Conservation (phyloP, 2,113 vertebrate species). For the Pardalotus punctatus region DNA sequence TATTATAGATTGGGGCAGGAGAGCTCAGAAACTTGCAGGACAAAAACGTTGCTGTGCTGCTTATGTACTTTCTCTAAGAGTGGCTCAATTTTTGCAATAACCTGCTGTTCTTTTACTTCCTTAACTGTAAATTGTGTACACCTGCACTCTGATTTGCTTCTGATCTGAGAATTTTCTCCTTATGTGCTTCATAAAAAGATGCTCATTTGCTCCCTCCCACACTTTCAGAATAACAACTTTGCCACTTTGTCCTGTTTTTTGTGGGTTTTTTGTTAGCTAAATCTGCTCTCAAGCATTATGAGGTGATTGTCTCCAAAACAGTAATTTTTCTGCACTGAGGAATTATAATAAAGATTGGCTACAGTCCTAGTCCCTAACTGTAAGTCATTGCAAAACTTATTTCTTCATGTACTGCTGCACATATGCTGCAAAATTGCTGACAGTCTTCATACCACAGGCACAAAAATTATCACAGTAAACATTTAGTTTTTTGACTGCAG, state of each 20-base stretch:
- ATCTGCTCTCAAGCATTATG: neutral
- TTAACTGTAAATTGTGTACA: neutral
- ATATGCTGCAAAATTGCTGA: neutral
- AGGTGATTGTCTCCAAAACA: neutral
- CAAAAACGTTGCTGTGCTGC: neutral
- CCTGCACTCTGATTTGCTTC: neutral
- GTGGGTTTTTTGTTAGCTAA: neutral
- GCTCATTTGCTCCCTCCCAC: conserved; percentile 23
- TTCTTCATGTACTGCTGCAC: neutral
- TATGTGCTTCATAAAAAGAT: neutral
- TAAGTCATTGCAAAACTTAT: neutral
- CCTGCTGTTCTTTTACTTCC: conserved; percentile 3
- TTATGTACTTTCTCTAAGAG: neutral
- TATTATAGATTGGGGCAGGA: neutral
- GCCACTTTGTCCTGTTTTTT: neutral
- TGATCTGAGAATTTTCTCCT: conserved; percentile 36
- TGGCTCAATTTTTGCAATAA: neutral
- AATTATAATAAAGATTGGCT: neutral
- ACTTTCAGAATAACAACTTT: conserved; percentile 21
- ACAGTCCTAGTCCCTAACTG: neutral
- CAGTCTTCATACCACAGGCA: neutral
- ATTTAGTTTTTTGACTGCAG: neutral
- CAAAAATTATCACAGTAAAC: neutral
- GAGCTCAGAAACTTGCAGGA: neutral
- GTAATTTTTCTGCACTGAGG: neutral